phyloP scores from a whole-genome alignment of 2,797 vertebrate species.

The Poliocrania exsul region DNA sequence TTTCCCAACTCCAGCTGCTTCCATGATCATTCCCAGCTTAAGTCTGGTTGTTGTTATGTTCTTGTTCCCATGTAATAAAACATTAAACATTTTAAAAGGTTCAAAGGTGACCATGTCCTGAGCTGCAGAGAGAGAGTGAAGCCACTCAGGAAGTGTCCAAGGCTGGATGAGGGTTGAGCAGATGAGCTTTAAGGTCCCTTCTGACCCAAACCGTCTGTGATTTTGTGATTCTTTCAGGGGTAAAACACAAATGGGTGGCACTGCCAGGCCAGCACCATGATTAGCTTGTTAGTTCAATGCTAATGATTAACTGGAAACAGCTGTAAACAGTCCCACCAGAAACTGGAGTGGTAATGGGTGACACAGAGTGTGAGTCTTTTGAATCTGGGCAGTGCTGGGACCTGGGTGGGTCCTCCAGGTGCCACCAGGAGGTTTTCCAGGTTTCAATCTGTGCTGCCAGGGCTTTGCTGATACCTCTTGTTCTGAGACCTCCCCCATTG shows the following conservation, averaged over 20 bases:
- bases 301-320: neutral
- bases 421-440: neutral
- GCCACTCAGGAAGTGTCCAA: neutral
- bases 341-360: neutral
- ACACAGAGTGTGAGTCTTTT: fast-evolving
- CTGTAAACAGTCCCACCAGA: neutral
- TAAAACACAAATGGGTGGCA: neutral
- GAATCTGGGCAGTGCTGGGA: neutral
- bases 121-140: fast-evolving
- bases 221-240: too few relatives aligned
- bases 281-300: neutral
- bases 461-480: fast-evolving
- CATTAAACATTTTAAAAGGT: neutral
- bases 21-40: fast-evolving
- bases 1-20: neutral
- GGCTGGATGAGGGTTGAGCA: neutral
- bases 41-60: fast-evolving
- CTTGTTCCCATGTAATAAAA: neutral
- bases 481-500: fast-evolving
- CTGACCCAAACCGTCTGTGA: neutral
- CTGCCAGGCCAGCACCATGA: neutral
- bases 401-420: fast-evolving
- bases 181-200: neutral
- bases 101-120: neutral
- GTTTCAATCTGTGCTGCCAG: neutral